Evolutionary conservation across 2,797 vertebrate species (phyloP), one percentile per base, ranked within the genome.

Genomic region (Muraenolepis orangiensis): DNA sequence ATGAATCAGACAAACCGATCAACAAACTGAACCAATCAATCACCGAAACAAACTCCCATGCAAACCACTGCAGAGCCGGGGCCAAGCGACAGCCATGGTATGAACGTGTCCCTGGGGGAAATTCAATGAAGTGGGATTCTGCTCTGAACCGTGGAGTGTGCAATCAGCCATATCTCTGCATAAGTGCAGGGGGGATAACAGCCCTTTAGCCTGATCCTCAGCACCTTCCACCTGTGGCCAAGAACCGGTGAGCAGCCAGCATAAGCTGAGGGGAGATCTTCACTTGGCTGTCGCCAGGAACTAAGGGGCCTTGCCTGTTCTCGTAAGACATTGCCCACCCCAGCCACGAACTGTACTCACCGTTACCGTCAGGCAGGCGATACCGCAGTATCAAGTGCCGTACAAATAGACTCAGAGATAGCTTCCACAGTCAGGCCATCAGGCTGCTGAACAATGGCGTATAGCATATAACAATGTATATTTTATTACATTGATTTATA

Each of bases 221-320:
- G 14, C 46, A 29, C 84, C 87, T 80, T n/a, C n/a, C n/a, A 93
- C 98, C 98, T 0, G 97, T 98, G 26, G 96, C 95, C 74, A 99
- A 91, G 91, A 99, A 99, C 14, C 97, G 96, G 81, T 99, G 98
- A 8, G 97, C 97, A 0, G 97, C 97, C 85, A 99, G 87, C 76
- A 98, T 95, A 23, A 99, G 94, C 90, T 99, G 98, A 0, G 97
- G 96, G 0, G 97, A 96, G 71, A 99, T 95, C 92, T 99, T 99
- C 84, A 98, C 94, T 71, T 96, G 96, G 23, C 93, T 93, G 75
- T 98, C 97, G 0, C 85, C 91, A n/a, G n/a, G n/a, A n/a, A n/a
- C n/a, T n/a, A n/a, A n/a, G n/a, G n/a, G n/a, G n/a, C n/a, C n/a
- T n/a, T n/a, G n/a, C n/a, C n/a, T n/a, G n/a, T n/a, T n/a, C n/a